A percentile compares a stretch with the other conserved stretches of the same genome.
These are phyloP conservation scores for Entomobrya multifasciata DNA, from an alignment of 2,888 invertebrate species.

Conservation along the genomic window DNA sequence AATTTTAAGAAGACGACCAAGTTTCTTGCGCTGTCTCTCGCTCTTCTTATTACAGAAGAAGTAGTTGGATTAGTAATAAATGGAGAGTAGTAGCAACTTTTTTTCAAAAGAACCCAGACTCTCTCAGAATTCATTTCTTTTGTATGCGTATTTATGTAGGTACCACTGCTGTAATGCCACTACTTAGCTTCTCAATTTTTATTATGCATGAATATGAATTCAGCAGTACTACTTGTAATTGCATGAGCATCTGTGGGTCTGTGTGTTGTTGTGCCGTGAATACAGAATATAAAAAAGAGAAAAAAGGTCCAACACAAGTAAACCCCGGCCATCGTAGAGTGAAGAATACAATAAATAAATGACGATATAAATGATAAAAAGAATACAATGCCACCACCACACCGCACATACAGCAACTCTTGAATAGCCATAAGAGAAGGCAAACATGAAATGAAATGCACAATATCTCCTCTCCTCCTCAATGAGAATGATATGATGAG, in stretches of 20 bases:
- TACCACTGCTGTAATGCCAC: too few species aligned
- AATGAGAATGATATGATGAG: too few species aligned
- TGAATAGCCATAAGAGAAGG: too few species aligned
- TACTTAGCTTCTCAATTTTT: conserved; percentile 13
- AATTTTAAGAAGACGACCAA: neutral
- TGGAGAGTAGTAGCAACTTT: conserved; percentile 1
- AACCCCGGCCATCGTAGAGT: too few species aligned
- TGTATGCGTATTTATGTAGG: too few species aligned
- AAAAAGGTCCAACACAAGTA: neutral
- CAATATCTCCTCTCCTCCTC: too few species aligned
- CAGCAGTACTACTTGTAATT: conserved; percentile 29
- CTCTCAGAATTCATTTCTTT: too few species aligned
- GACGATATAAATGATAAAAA: conserved; percentile 34
- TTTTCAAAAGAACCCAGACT: too few species aligned
- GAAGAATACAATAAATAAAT: conserved; percentile 45
- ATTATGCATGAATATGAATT: conserved; percentile 1
- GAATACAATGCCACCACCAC: conserved; percentile 26
- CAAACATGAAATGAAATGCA: too few species aligned
- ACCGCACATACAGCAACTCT: neutral
- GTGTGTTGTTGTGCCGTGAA: neutral
- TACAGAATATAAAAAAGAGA: conserved; percentile 4
- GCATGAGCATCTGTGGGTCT: conserved; percentile 39
- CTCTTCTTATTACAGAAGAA: too few species aligned
- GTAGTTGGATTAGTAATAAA: too few species aligned
- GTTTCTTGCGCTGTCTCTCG: too few species aligned